Base-by-base conservation (phyloP, 2,888 invertebrate species). In the Chaetogeoica ovagalla region DNA sequence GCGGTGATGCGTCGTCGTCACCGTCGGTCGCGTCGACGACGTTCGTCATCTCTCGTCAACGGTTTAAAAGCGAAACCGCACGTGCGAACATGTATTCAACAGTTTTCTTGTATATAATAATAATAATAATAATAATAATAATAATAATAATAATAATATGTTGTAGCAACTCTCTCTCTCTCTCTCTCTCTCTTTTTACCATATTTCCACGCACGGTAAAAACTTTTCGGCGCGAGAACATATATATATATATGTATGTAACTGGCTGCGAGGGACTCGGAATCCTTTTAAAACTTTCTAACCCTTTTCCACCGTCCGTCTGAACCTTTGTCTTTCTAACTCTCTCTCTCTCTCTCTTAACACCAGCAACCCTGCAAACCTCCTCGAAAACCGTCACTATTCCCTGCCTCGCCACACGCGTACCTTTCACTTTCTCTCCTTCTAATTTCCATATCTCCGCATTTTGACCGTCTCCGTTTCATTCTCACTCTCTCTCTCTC, bases 211-310 rank as follows among this genome's bases (percentile, higher is more conserved):
- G 30, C 30, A 4, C 1, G 30, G 30, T 4, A 15, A 63, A 60
- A 62, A 23, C n/a, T 63, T 37, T 69, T 13, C 19, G 55, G 13
- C 57, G n/a, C 57, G 3, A 21, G 3, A 21, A 21, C 30, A 59
- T 15, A 39, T 15, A 19, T n/a, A 23, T 30, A 19, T 3, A 11
- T 13, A 9, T 43, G 37, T 66, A 39, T 15, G 43, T 21, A 15
- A 30, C 30, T 30, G 30, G 30, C 30, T 30, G 30, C 30, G 2
- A 17, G 52, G 23, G 68, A 82, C 81, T 82, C 81, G 81, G 30
- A 82, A 82, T 82, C 83, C 82, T 83, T 83, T 82, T 83, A 83
- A 81, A 79, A 82, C 82, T 77, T 65, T 81, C 81, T 63, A 69
- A 66, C 83, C 55, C 82, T 81, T 81, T 76, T 82, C 76, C 37